These are phyloP conservation scores for Leptinotarsa lineolata DNA, from an alignment of 1,140 invertebrate genomes.

Conservation along the genomic window DNA sequence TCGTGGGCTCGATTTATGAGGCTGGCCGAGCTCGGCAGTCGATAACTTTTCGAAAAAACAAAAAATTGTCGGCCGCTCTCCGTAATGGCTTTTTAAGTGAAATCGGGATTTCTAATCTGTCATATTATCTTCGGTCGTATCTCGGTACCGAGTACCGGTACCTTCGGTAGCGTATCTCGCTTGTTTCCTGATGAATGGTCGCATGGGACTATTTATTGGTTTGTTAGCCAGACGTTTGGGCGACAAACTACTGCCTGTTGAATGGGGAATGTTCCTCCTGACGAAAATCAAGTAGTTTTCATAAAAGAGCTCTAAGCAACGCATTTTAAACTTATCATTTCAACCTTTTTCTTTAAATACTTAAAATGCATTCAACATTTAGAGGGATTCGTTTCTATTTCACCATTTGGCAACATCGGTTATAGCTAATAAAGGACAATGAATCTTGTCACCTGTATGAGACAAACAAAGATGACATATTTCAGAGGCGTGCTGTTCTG, in stretches of 20 bases:
- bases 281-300: too few relatives aligned
- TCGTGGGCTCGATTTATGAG: not conserved
- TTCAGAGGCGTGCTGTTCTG: too few relatives aligned
- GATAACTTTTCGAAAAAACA: slow-evolving; percentile 6
- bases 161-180: not conserved
- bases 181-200: slow-evolving; percentile 1
- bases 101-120: slow-evolving; percentile 8
- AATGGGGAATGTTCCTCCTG: too few relatives aligned
- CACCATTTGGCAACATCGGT: too few relatives aligned
- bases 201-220: slow-evolving; percentile 3
- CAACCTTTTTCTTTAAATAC: too few relatives aligned
- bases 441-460: too few relatives aligned
- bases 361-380: too few relatives aligned
- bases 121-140: slow-evolving; percentile 3
- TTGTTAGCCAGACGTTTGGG: not conserved
- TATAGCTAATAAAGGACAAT: too few relatives aligned
- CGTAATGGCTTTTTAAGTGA: slow-evolving; percentile 6
- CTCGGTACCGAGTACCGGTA: not conserved
- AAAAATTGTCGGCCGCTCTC: not conserved
- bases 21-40: not conserved
- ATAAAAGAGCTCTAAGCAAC: too few relatives aligned
- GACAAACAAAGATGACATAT: too few relatives aligned
- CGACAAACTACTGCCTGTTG: not conserved
- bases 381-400: too few relatives aligned
- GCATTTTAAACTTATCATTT: too few relatives aligned